Percentiles rank a stretch among this genome's conserved stretches.
These are phyloP conservation scores for Gymnopithys bicolor DNA, from an alignment of 2,797 vertebrate species.

Conservation along the genomic window DNA sequence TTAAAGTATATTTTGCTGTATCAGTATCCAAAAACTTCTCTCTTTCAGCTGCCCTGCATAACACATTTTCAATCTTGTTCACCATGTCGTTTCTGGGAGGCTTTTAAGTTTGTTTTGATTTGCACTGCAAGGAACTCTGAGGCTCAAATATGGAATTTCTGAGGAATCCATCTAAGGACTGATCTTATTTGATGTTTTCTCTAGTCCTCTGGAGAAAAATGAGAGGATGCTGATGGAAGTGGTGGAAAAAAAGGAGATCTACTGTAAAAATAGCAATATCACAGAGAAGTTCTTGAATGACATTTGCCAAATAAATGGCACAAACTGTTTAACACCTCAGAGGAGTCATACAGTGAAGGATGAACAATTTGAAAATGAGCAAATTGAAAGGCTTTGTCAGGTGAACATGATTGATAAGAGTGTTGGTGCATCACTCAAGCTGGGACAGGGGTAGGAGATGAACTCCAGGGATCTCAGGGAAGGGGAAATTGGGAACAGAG, in stretches of 20 bases:
- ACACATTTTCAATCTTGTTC: slow-evolving; percentile 30
- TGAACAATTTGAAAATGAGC: background rate
- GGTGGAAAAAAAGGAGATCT: background rate
- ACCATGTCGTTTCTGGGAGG: background rate
- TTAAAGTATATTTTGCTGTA: background rate
- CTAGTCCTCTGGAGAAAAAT: slow-evolving; percentile 14
- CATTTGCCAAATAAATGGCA: background rate
- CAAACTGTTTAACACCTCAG: background rate
- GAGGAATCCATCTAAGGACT: slow-evolving; percentile 9
- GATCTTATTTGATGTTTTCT: slow-evolving; percentile 42
- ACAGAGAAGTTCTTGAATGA: background rate
- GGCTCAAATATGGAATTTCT: slow-evolving; percentile 1
- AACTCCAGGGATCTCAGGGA: background rate
- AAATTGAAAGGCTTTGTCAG: background rate
- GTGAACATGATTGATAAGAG: background rate
- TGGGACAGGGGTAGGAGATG: background rate
- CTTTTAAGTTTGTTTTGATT: slow-evolving; percentile 66
- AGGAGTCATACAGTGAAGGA: background rate
- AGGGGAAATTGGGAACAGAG: background rate
- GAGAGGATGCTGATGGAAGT: background rate
- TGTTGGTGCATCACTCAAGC: background rate
- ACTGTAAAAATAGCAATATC: background rate
- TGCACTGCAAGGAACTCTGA: background rate
- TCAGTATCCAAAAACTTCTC: background rate
- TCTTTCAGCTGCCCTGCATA: slow-evolving; percentile 5